Evolutionary conservation across 2,888 invertebrate species (phyloP).

Genomic region (Cerastis rubricosa): DNA sequence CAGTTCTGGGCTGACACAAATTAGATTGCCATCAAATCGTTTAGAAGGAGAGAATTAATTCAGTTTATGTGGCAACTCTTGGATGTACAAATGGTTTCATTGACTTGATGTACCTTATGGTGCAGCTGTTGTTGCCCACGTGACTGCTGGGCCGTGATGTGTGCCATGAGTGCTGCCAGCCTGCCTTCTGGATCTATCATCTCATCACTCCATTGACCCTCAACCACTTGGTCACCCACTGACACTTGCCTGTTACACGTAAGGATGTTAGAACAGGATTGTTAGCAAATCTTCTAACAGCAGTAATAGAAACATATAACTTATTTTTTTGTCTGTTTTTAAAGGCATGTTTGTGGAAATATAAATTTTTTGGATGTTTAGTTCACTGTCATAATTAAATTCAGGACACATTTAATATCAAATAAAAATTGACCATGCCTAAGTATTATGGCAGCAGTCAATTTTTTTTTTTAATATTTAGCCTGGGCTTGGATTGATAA

Average conservation of each 20-base stretch:
- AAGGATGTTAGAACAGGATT: background rate
- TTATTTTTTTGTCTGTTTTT: background rate
- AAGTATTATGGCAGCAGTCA: background rate
- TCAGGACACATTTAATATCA: background rate
- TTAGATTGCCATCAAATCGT: too few relatives aligned
- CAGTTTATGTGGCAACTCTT: background rate
- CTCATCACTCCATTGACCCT: constrained; percentile 85
- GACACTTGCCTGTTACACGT: constrained; percentile 77
- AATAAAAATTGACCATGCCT: background rate
- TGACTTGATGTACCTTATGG: constrained; percentile 76
- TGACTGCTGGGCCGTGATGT: constrained; percentile 76
- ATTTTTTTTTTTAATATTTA: background rate
- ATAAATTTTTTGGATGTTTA: background rate
- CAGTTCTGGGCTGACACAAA: too few relatives aligned
- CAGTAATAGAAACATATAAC: background rate
- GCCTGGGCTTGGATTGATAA: background rate
- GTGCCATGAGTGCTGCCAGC: constrained; percentile 85
- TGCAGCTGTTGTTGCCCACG: constrained; percentile 76
- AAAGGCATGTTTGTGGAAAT: background rate
- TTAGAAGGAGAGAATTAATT: background rate
- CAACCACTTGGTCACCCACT: constrained; percentile 80
- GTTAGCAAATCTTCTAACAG: background rate
- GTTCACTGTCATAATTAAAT: background rate
- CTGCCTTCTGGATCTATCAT: constrained; percentile 82
- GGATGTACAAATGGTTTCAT: background rate